Conservation (phyloP, 1,140 invertebrate species). For the Vanessa tameamea region DNA sequence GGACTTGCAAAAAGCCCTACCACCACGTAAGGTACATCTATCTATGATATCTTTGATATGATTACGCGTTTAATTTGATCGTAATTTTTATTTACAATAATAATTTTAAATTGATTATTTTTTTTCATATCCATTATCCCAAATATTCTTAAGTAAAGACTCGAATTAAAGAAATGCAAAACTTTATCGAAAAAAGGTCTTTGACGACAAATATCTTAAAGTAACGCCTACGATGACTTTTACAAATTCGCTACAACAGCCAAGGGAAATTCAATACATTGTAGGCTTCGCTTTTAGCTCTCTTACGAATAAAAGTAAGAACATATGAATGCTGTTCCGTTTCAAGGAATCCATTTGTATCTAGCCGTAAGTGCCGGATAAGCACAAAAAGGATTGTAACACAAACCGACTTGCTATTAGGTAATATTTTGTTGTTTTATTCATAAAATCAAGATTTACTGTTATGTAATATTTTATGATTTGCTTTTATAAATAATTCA, state of each 20-base stretch:
- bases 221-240: neutral
- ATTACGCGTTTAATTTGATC: too few species aligned
- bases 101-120: too few species aligned
- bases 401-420: neutral
- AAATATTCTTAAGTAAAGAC: too few species aligned
- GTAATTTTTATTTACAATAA: too few species aligned
- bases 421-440: neutral
- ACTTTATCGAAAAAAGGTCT: neutral
- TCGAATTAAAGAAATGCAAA: too few species aligned
- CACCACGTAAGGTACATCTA: too few species aligned
- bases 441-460: neutral
- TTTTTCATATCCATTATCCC: too few species aligned
- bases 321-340: neutral
- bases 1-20: too few species aligned
- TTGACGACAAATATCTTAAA: neutral
- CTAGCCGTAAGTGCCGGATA: neutral
- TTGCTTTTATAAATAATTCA: constrained; percentile 1
- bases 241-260: constrained; percentile 1
- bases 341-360: constrained; percentile 13
- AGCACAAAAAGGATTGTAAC: constrained; percentile 3
- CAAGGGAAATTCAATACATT: constrained; percentile 10
- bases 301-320: constrained; percentile 8
- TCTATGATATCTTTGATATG: too few species aligned
- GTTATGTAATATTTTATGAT: neutral
- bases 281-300: constrained; percentile 1